phyloP scores from a whole-genome alignment of 2,888 invertebrate species.

The Drosophila kokeensis region DNA sequence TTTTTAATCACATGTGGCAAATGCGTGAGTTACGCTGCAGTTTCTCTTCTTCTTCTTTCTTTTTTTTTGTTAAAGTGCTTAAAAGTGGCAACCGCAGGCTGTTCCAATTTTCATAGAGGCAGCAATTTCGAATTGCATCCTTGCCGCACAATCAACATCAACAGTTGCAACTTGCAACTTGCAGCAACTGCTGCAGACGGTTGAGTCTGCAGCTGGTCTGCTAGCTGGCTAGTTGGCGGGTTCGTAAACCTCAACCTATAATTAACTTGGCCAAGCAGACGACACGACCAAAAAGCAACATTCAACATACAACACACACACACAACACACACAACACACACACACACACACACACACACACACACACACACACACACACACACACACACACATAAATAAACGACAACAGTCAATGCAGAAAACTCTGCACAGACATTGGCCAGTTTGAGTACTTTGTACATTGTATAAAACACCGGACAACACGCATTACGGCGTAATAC shows the following conservation, averaged over 20 bases:
- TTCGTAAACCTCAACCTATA: constrained; percentile 82
- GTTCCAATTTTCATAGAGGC: constrained; percentile 72
- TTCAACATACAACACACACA: constrained; percentile 18
- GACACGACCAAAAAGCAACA: constrained; percentile 54
- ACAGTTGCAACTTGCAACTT: constrained; percentile 6
- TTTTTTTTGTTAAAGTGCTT: background rate
- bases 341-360: constrained; percentile 8
- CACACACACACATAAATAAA: constrained; percentile 4
- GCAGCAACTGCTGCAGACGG: constrained; percentile 6
- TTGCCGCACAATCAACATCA: constrained; percentile 21
- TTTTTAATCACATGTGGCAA: constrained; percentile 39
- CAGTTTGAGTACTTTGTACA: constrained; percentile 27
- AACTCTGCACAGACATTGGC: constrained; percentile 38
- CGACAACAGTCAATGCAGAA: constrained; percentile 15
- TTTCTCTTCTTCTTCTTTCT: background rate
- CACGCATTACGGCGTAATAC: background rate
- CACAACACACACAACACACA: constrained; percentile 19
- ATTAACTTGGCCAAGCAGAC: constrained; percentile 75
- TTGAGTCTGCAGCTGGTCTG: constrained; percentile 52
- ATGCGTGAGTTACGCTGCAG: constrained; percentile 22
- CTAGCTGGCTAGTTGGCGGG: constrained; percentile 42
- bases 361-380: constrained; percentile 4
- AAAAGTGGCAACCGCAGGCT: constrained; percentile 59
- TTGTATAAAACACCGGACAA: constrained; percentile 4
- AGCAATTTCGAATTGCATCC: constrained; percentile 47